Conservation (phyloP, 2,888 invertebrate genomes). For the Pogonocherus hispidulus region DNA sequence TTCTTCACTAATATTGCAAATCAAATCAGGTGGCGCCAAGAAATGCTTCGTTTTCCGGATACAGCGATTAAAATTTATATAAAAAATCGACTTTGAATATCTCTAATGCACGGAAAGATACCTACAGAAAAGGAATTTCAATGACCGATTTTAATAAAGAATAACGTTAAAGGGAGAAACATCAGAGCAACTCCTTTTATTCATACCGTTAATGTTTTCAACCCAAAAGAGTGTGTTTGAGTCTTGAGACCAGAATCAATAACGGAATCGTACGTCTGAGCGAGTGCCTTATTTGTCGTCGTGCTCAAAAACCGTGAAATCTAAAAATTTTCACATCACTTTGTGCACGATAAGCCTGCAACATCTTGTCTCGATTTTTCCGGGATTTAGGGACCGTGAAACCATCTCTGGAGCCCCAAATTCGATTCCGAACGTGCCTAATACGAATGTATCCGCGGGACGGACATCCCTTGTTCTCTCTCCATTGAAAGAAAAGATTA, state of each 20-base stretch:
- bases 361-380: constrained; percentile 41
- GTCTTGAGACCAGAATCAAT: background rate
- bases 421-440: constrained; percentile 40
- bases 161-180: background rate
- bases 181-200: background rate
- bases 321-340: constrained; percentile 25
- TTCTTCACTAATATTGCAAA: no score
- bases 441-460: constrained; percentile 19
- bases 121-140: no score
- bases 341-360: constrained; percentile 27
- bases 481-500: constrained; percentile 22
- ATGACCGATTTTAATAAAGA: background rate
- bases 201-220: background rate
- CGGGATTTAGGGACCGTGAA: constrained; percentile 33
- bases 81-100: no score
- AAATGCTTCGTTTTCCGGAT: no score
- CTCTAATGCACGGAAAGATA: no score
- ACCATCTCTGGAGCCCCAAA: constrained; percentile 33
- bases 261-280: background rate
- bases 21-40: no score
- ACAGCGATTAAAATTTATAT: no score
- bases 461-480: background rate
- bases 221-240: background rate
- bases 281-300: constrained; percentile 1
- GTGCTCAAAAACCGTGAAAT: constrained; percentile 24